Conservation (phyloP, 1,140 invertebrate genomes). For the Lamellibrachia luymesi region DNA sequence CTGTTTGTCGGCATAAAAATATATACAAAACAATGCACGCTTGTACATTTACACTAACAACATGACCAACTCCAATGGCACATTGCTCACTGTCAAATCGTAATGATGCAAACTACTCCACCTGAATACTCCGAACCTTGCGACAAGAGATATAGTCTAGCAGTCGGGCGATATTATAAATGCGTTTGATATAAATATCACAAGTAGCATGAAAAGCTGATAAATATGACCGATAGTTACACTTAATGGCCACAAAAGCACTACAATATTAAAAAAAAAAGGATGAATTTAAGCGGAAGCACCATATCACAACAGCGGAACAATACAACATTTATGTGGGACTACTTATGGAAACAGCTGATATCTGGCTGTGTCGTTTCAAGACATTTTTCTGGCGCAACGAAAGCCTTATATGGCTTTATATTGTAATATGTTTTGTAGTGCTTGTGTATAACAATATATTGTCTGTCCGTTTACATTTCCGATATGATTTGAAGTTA, state of each 20-base stretch:
- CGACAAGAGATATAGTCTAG: background rate
- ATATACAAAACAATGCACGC: constrained; percentile 1
- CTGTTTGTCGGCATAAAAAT: constrained; percentile 5
- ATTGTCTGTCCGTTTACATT: background rate
- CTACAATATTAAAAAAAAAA: background rate
- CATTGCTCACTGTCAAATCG: background rate
- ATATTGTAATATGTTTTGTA: background rate
- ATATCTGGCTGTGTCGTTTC: background rate
- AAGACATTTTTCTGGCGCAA: background rate
- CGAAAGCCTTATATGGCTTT: background rate
- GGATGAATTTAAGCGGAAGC: background rate
- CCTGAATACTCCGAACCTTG: background rate
- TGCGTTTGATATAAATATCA: background rate
- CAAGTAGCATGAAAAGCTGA: background rate
- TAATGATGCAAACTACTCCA: background rate
- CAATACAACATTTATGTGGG: background rate
- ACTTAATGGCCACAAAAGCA: background rate
- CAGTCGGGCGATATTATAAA: background rate
- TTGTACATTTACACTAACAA: background rate
- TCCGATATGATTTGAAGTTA: background rate
- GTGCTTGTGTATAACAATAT: background rate
- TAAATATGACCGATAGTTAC: background rate
- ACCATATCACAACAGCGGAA: background rate
- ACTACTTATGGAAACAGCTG: constrained; percentile 1
- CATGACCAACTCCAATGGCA: background rate